phyloP scores from a whole-genome alignment of 1,140 invertebrate genomes.

The Neodiprion virginianus region DNA sequence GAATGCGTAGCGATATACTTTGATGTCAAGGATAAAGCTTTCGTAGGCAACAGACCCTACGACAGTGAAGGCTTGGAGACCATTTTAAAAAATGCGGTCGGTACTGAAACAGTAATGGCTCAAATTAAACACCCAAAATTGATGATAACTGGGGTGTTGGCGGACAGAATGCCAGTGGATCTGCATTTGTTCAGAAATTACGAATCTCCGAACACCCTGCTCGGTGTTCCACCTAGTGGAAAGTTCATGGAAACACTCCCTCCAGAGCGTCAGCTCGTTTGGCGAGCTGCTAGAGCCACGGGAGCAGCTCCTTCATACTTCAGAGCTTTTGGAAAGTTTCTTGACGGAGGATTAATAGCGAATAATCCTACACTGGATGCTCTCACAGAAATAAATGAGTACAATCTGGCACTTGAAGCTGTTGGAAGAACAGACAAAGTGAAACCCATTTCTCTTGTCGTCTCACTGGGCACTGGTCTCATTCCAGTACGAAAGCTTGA shows the following conservation, averaged over 20 bases:
- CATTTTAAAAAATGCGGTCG: slow-evolving; percentile 88
- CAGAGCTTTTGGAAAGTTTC: slow-evolving; percentile 78
- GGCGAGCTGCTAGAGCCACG: slow-evolving; percentile 87
- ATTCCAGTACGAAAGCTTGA: slow-evolving; percentile 76
- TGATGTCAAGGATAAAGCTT: slow-evolving; percentile 90
- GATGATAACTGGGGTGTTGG: slow-evolving; percentile 90
- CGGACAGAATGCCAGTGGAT: slow-evolving; percentile 91
- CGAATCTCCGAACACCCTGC: slow-evolving; percentile 71
- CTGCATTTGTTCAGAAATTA: slow-evolving; percentile 96
- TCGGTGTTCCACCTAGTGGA: slow-evolving; percentile 58
- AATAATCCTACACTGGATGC: slow-evolving; percentile 97
- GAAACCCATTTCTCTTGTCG: slow-evolving; percentile 66
- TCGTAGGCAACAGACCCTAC: slow-evolving; percentile 88
- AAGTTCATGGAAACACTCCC: slow-evolving; percentile 61
- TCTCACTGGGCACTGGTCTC: slow-evolving; percentile 79
- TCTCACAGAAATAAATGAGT: slow-evolving; percentile 91
- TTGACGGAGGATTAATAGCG: slow-evolving; percentile 95
- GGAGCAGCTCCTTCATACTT: slow-evolving; percentile 97
- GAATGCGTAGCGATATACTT: slow-evolving; percentile 90
- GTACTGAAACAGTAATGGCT: slow-evolving; percentile 84
- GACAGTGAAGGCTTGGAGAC: slow-evolving; percentile 83
- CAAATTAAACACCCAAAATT: slow-evolving; percentile 86
- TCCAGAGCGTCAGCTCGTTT: slow-evolving; percentile 79
- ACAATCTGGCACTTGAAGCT: slow-evolving; percentile 79
- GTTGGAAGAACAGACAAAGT: slow-evolving; percentile 66